These are phyloP conservation scores for Neosilurus mollespiculum DNA, from an alignment of 2,797 vertebrate species.

Conservation along the genomic window DNA sequence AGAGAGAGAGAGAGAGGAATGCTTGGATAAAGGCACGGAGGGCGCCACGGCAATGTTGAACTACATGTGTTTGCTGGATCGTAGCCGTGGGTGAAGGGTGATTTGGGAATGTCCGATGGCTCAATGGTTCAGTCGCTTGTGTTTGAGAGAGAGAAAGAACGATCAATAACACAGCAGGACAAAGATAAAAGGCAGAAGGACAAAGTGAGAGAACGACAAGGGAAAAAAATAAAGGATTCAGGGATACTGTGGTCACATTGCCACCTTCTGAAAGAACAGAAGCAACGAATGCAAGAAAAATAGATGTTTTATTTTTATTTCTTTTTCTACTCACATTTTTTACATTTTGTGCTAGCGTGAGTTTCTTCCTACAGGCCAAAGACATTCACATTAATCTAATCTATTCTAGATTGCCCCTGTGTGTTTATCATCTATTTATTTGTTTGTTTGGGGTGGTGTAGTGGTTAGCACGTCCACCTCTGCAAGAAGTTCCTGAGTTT, in stretches of 20 bases:
- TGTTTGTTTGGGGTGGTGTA: too few relatives aligned
- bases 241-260: neutral
- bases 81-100: constrained; percentile 24
- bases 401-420: too few relatives aligned
- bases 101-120: constrained; percentile 32
- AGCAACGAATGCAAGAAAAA: neutral
- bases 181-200: constrained; percentile 39
- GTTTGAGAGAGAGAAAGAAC: constrained; percentile 37
- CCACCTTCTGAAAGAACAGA: constrained; percentile 3
- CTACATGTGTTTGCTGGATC: constrained; percentile 31
- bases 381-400: too few relatives aligned
- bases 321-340: too few relatives aligned
- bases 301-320: too few relatives aligned
- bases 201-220: constrained; percentile 12
- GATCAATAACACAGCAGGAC: constrained; percentile 30
- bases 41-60: constrained; percentile 4
- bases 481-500: too few relatives aligned
- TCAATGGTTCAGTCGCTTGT: constrained; percentile 30
- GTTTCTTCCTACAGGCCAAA: too few relatives aligned
- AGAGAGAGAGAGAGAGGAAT: neutral
- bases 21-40: neutral
- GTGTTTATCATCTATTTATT: too few relatives aligned
- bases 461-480: too few relatives aligned
- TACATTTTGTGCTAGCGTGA: too few relatives aligned
- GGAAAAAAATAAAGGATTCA: neutral